Conservation (phyloP, 2,113 vertebrate species). For the Ariopsis seemanni region DNA sequence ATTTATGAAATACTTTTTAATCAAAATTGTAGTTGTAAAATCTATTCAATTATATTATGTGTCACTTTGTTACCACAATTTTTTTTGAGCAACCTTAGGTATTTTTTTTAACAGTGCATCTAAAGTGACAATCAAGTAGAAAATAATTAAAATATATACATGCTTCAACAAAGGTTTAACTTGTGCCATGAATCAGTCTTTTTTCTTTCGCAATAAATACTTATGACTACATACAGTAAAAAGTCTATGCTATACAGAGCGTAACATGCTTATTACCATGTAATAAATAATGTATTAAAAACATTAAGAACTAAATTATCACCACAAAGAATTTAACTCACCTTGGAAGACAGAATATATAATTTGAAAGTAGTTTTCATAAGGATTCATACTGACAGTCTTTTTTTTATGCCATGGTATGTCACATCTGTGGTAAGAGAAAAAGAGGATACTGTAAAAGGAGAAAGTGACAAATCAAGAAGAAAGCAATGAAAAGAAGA, state of each 20-base stretch:
- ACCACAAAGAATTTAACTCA: neutral
- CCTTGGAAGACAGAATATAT: neutral
- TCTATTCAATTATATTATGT: too few relatives aligned
- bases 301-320: neutral
- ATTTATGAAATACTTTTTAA: too few relatives aligned
- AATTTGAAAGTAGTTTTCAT: slow-evolving; percentile 56
- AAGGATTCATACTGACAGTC: slow-evolving; percentile 69
- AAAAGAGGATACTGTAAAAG: slow-evolving; percentile 1
- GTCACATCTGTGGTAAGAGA: slow-evolving; percentile 62
- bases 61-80: too few relatives aligned
- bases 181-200: neutral
- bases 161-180: neutral
- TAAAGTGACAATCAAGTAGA: neutral
- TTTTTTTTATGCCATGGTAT: slow-evolving; percentile 61
- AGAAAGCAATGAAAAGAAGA: slow-evolving; percentile 46
- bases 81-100: too few relatives aligned
- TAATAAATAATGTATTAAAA: neutral
- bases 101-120: too few relatives aligned
- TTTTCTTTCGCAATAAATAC: neutral
- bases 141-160: neutral
- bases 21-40: too few relatives aligned
- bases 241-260: neutral
- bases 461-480: slow-evolving; percentile 31
- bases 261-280: neutral
- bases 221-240: neutral